Evolutionary conservation across 2,888 invertebrate species (phyloP), one percentile per base, ranked within the genome.

Genomic region (Stratiomys singularior): DNA sequence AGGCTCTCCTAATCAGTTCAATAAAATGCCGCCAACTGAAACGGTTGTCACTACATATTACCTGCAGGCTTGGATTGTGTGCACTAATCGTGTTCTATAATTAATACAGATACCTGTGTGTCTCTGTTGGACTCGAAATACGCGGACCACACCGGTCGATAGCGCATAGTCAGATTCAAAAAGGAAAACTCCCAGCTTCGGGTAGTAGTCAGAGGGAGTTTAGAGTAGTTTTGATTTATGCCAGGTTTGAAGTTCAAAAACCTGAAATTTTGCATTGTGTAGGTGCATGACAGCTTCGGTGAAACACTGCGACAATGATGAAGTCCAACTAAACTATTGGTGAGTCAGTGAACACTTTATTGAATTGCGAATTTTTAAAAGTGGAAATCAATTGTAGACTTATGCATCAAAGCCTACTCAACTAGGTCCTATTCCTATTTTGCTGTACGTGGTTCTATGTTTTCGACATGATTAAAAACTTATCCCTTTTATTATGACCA

Each of bases 161-260:
- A 46, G 23, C n/a, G 69, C 47, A 69, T 18, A n/a, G 72, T 11
- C 44, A 46, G 72, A 64, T 69, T 76, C 72, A 46, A 76, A 67
- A 56, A 76, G 3, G 9, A 18, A 30, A 25, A 27, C 25, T 18
- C 30, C n/a, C 28, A 30, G 66, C 25, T 23, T 60, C 23, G 60
- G 23, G 25, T 25, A 23, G 5, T 13, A 23, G 13, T 25, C 60
- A 0, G 60, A 46, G 37, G 37, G 37, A 37, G 37, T 37, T 47
- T 64, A 15, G 25, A 18, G 46, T 46, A 37, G 28, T n/a, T 21
- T 63, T 67, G 76, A 78, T 79, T 78, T 79, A 77, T 78, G 71
- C 76, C 77, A 56, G 77, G 69, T 79, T 78, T 78, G 80, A 80
- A 80, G 80, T 80, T 80, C 80, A 80, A 79, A 80, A 80, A 80